Evolutionary conservation across 2,113 vertebrate genomes (phyloP).

Genomic region (Cottus gobio): DNA sequence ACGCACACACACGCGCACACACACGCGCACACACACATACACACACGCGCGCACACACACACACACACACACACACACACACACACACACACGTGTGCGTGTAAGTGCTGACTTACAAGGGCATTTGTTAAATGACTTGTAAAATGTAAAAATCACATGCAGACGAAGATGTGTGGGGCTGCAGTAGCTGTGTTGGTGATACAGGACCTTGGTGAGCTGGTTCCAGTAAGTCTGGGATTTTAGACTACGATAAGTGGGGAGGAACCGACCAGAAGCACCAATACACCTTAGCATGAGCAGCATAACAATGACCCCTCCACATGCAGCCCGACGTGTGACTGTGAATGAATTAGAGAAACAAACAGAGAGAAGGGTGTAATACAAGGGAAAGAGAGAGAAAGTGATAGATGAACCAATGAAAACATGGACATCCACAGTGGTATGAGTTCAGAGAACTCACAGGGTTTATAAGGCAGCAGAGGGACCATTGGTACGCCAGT

Average conservation of each 20-base stretch:
- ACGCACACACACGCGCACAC: background rate
- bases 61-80: background rate
- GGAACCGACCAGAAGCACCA: constrained; percentile 26
- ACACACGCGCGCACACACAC: background rate
- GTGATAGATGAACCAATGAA: background rate
- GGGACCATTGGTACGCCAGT: constrained; percentile 40
- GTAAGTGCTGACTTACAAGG: background rate
- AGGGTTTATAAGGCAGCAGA: constrained; percentile 39
- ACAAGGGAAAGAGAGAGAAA: constrained; percentile 3
- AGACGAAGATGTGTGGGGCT: background rate
- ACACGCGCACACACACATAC: constrained; percentile 2
- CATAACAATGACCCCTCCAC: constrained; percentile 45
- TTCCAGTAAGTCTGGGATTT: constrained; percentile 34
- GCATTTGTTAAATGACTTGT: background rate
- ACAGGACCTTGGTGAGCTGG: background rate
- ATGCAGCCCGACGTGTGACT: constrained; percentile 14
- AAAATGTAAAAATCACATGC: background rate
- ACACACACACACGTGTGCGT: background rate
- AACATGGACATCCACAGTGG: constrained; percentile 6
- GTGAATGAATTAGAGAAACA: constrained; percentile 20
- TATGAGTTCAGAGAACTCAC: background rate
- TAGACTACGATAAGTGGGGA: constrained; percentile 21
- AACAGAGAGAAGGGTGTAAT: background rate
- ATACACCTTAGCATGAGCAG: constrained; percentile 24
- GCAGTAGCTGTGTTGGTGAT: constrained; percentile 12